phyloP scores from a whole-genome alignment of 2,888 invertebrate genomes.

The Augiades crinisus region DNA sequence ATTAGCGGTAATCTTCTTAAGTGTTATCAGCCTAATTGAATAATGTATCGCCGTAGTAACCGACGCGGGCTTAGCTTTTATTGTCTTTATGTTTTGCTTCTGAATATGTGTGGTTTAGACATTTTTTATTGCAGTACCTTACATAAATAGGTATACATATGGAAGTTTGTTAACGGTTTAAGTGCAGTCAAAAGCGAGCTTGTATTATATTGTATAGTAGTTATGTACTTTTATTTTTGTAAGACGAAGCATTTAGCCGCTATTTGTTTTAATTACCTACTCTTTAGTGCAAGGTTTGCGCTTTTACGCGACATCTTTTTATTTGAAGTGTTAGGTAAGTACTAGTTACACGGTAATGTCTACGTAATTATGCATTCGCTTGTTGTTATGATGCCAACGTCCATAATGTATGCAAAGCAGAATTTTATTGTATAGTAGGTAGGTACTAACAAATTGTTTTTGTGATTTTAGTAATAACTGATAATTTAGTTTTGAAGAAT shows the following conservation, averaged over 20 bases:
- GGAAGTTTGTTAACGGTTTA: no score
- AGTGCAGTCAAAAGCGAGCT: no score
- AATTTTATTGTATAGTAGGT: neutral
- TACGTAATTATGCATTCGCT: constrained; percentile 19
- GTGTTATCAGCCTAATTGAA: constrained; percentile 79
- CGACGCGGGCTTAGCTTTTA: constrained; percentile 33
- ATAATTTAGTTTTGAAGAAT: constrained; percentile 2
- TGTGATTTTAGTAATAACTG: neutral
- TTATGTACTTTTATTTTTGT: no score
- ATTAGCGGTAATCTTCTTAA: constrained; percentile 75
- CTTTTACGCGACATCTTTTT: neutral
- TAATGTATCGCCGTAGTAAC: constrained; percentile 66
- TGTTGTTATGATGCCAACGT: constrained; percentile 9
- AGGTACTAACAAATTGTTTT: constrained; percentile 17
- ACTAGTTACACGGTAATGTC: constrained; percentile 5
- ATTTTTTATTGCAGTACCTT: no score
- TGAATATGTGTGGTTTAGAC: constrained; percentile 24
- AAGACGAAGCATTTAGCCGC: neutral
- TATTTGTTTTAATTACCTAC: neutral
- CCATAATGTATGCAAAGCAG: no score
- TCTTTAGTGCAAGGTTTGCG: neutral
- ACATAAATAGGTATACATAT: no score
- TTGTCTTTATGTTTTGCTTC: constrained; percentile 30
- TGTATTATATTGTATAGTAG: no score
- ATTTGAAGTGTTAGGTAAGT: constrained; percentile 5